Percentiles rank a stretch among this genome's conserved stretches.
Conservation (phyloP, 2,888 invertebrate genomes). For the Phytoseiulus persimilis region DNA sequence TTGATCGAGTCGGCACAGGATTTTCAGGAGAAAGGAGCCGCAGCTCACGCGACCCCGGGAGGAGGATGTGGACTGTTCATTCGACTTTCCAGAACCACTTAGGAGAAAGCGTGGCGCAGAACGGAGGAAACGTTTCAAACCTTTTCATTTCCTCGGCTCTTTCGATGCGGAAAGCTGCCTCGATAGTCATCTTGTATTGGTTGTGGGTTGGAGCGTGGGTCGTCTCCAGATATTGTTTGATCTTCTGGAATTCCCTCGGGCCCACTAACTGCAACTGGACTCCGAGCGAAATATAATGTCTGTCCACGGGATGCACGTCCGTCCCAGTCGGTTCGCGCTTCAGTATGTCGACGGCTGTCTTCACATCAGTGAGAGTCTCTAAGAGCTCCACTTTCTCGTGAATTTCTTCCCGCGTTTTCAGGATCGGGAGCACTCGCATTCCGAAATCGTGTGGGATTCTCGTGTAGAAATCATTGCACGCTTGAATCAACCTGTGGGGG, state of each 20-base stretch:
- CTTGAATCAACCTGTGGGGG: conserved; percentile 47
- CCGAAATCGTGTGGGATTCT: conserved; percentile 55
- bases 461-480: conserved; percentile 55
- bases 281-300: conserved; percentile 23
- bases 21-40: not conserved
- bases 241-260: conserved; percentile 48
- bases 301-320: not conserved
- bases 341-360: conserved; percentile 42
- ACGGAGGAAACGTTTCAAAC: not conserved
- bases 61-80: no score
- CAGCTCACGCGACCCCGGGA: no score
- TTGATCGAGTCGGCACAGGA: conserved; percentile 49
- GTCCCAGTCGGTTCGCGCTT: not conserved
- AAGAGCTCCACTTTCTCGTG: conserved; percentile 52
- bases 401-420: conserved; percentile 50
- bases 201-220: conserved; percentile 54
- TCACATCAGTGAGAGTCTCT: conserved; percentile 47
- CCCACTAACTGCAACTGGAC: not conserved
- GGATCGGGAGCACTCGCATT: conserved; percentile 53
- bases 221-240: conserved; percentile 51
- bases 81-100: no score
- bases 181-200: conserved; percentile 51
- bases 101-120: not conserved
- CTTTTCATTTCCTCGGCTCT: conserved; percentile 49
- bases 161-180: conserved; percentile 50